These are phyloP conservation scores for Mus spicilegus DNA, from an alignment of 2,113 vertebrate genomes.

Conservation along the genomic window DNA sequence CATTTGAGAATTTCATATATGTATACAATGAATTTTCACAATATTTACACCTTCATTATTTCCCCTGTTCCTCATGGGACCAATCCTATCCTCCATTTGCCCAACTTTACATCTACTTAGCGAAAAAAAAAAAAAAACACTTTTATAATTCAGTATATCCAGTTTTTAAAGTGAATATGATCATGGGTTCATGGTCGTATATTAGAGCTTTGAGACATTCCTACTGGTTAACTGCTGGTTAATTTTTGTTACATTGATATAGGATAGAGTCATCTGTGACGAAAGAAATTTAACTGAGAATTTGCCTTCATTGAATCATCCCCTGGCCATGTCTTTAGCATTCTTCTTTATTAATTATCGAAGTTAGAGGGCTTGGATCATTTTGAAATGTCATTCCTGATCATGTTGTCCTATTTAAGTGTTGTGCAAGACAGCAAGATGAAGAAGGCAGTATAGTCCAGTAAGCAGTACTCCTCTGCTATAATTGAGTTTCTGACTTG, in stretches of 20 bases:
- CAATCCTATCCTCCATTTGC: background rate
- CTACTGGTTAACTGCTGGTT: background rate
- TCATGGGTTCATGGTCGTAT: background rate
- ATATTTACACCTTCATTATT: background rate
- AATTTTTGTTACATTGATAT: background rate
- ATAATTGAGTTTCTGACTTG: too few relatives aligned
- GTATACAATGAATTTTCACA: background rate
- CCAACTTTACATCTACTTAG: background rate
- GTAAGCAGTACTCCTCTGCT: background rate
- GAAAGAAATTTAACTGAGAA: background rate
- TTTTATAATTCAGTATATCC: background rate
- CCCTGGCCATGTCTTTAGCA: background rate
- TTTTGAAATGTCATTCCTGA: background rate
- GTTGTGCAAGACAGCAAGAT: background rate
- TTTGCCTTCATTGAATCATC: background rate
- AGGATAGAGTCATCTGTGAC: background rate
- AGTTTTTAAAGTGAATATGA: background rate
- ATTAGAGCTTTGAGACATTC: background rate
- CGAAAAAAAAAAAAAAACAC: background rate
- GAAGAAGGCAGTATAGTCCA: background rate
- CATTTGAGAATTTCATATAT: background rate
- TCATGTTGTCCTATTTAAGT: background rate
- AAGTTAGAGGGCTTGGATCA: background rate
- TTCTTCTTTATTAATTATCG: background rate
- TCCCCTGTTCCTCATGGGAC: background rate